Evolutionary conservation across 2,797 vertebrate species (phyloP), one percentile per base, ranked within the genome.

Genomic region (Pangasius mekongensis): DNA sequence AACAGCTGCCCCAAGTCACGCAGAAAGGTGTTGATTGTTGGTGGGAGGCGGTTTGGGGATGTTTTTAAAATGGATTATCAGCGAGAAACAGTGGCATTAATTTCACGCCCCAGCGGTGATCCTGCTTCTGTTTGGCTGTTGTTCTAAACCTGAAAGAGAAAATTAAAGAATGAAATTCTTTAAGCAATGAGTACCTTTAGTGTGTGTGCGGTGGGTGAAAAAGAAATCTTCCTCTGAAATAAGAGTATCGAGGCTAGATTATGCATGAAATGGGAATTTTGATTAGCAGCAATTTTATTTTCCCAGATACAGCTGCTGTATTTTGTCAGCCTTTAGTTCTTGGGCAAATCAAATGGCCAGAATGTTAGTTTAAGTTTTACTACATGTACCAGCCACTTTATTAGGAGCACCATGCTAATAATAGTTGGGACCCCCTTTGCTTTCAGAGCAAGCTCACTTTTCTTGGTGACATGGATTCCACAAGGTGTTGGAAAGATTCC

Each of bases 1-100:
- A 66, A 56, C 66, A 69, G 80, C 56, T 49, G 81, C 88, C 80
- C 27, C 30, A 69, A 89, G 85, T 87, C 84, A 36, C 60, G 39
- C 73, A 69, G 49, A 43, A 89, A 89, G 74, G 86, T 89, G 86
- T 82, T 88, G 91, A 89, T 93, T 92, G 58, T 84, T 10, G 47
- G 43, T 33, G 11, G n/a, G 85, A 64, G 58, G 24, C 33, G 69
- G 54, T 47, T 62, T 13, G n/a, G 74, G 66, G 89, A 92, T 92
- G 91, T 78, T 90, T 88, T 91, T 89, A 49, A 67, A 92, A 87
- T 84, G 92, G 90, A 92, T 93, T 94, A 94, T 94, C 93, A 93
- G 86, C 93, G 87, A n/a, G 87, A 86, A 93, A 89, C 92, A 93
- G 92, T 89, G 77, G 89, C 92, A 90, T 86, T 93, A 89, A 94